Evolutionary conservation across 2,797 vertebrate species (phyloP), one percentile per base, ranked within the genome.

Genomic region (Dromococcyx pavoninus): DNA sequence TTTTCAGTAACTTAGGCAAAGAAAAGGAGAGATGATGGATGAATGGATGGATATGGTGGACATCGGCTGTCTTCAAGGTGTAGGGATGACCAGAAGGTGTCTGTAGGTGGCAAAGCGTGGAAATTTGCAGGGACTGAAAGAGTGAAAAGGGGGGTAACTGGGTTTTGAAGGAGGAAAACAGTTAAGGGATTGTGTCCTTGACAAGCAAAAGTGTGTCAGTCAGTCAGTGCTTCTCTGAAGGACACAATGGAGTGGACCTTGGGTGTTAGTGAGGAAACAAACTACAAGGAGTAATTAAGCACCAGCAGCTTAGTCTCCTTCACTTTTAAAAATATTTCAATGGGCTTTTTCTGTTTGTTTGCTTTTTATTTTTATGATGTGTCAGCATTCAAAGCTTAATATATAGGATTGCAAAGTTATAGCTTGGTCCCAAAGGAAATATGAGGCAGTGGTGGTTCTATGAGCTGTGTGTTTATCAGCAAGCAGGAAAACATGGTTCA

Each of bases 401-500:
- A n/a, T 94, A 61, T 70, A 61, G 66, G 57, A 58, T 16, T 88
- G 61, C 46, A 22, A 81, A 87, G 78, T 50, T 76, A 84, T 16
- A 66, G 60, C 79, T 78, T 84, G 30, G n/a, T 89, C 89, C 79
- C 81, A 76, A 73, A 91, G 78, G 69, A 80, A 83, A 93, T 44
- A n/a, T 24, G 25, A 72, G n/a, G 21, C 78, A 25, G 33, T 3
- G 41, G 44, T 39, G 66, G 23, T 33, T 84, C 60, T 64, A n/a
- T 41, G 15, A 60, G 64, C 37, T 79, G 41, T 75, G 23, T 65
- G 37, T 92, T 30, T 67, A 87, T 46, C 66, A 83, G 43, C 39
- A 35, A 67, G 65, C 41, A 82, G 24, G 24, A 79, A 81, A 94
- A 74, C 75, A 79, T 5, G 13, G 24, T 46, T 81, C 57, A 88